Percentiles rank a stretch among this genome's conserved stretches.
Conservation (phyloP, 2,888 invertebrate genomes). For the Coleophora flavipennella region DNA sequence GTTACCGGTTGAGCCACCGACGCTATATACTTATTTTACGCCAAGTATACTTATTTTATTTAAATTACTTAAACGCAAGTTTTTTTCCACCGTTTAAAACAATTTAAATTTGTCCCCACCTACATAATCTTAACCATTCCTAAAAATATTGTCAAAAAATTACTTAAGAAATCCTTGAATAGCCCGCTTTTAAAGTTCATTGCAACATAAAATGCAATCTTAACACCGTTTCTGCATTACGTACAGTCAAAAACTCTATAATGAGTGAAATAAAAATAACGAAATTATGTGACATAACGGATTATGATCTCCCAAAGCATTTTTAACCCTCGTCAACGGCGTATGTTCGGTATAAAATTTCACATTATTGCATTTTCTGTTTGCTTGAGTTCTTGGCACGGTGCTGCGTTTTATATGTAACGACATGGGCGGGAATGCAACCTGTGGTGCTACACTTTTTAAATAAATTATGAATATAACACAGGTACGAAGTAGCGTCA, state of each 20-base stretch:
- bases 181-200: slow-evolving; percentile 31
- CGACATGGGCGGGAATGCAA: slow-evolving; percentile 59
- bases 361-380: slow-evolving; percentile 34
- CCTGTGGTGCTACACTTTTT: slow-evolving; percentile 4
- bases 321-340: slow-evolving; percentile 36
- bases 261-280: slow-evolving; percentile 45
- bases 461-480: too few species aligned
- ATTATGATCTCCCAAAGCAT: slow-evolving; percentile 29
- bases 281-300: slow-evolving; percentile 51
- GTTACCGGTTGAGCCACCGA: too few species aligned
- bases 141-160: slow-evolving; percentile 27
- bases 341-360: slow-evolving; percentile 49
- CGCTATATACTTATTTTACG: too few species aligned
- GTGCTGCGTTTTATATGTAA: slow-evolving; percentile 3
- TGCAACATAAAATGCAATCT: slow-evolving; percentile 49
- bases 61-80: too few species aligned
- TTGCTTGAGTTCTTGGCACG: slow-evolving; percentile 37
- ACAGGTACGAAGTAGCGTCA: neutral
- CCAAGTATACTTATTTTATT: too few species aligned
- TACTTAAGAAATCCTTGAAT: slow-evolving; percentile 48
- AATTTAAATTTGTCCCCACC: slow-evolving; percentile 1
- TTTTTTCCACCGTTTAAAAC: neutral
- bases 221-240: slow-evolving; percentile 62
- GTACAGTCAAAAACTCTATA: slow-evolving; percentile 43
- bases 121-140: slow-evolving; percentile 13